These are phyloP conservation scores for Dinoponera quadriceps DNA, from an alignment of 1,140 invertebrate species.

Conservation along the genomic window DNA sequence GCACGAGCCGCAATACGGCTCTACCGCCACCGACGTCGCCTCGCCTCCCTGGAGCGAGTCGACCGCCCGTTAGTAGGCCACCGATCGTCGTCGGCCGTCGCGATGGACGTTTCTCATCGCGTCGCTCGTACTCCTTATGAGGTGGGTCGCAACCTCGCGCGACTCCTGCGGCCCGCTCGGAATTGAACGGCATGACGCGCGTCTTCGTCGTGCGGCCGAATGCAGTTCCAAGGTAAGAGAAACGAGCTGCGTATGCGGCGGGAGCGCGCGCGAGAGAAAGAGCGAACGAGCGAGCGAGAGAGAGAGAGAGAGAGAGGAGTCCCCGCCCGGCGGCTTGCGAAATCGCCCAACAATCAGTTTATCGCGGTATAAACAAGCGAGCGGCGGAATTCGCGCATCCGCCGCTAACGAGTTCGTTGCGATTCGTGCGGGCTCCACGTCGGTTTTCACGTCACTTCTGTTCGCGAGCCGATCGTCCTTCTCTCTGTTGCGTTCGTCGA, in stretches of 20 bases:
- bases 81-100: conserved; percentile 33
- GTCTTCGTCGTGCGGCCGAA: conserved; percentile 18
- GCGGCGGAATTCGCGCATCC: conserved; percentile 8
- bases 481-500: no score
- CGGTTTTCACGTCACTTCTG: no score
- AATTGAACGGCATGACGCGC: conserved; percentile 21
- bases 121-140: neutral
- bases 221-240: conserved; percentile 61
- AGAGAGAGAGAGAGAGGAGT: neutral
- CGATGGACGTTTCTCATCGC: conserved; percentile 38
- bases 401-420: neutral
- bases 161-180: conserved; percentile 8
- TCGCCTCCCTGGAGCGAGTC: neutral
- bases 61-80: conserved; percentile 41
- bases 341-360: neutral
- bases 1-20: conserved; percentile 58
- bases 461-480: no score
- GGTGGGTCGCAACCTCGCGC: neutral
- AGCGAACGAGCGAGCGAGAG: conserved; percentile 13
- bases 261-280: no score
- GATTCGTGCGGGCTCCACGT: no score
- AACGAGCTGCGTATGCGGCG: neutral
- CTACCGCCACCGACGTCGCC: conserved; percentile 3
- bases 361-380: conserved; percentile 24
- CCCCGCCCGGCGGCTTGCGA: neutral